phyloP scores from a whole-genome alignment of 2,113 vertebrate genomes.

The Acanthisitta chloris region DNA sequence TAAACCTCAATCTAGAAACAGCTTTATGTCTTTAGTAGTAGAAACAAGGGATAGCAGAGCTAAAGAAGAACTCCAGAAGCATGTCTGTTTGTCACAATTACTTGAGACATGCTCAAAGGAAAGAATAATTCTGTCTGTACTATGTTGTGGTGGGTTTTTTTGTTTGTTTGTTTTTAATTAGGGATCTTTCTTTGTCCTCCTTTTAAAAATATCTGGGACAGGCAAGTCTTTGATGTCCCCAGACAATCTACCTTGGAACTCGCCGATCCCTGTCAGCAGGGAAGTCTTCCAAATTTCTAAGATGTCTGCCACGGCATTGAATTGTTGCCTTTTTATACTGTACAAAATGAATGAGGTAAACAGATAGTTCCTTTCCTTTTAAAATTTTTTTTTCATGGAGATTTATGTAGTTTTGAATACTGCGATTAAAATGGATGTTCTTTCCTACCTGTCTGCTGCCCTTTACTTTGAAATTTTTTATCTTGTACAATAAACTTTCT shows the following conservation, averaged over 20 bases:
- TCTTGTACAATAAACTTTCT: not conserved
- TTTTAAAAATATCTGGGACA: not conserved
- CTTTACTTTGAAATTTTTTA: not conserved
- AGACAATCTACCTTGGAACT: not conserved
- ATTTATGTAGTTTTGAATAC: not conserved
- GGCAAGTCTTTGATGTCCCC: not conserved
- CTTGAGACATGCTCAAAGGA: not conserved
- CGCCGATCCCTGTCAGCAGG: accelerated
- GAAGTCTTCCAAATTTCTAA: not conserved
- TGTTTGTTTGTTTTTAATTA: too few species aligned
- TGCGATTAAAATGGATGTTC: not conserved
- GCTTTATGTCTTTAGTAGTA: not conserved
- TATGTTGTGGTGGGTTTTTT: too few species aligned
- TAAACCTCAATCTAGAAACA: not conserved
- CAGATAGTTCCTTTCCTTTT: accelerated
- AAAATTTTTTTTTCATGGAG: too few species aligned
- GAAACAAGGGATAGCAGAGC: not conserved
- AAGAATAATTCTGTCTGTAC: too few species aligned
- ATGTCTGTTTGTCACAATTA: not conserved
- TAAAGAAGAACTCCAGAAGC: not conserved
- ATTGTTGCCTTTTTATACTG: not conserved
- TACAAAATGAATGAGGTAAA: not conserved
- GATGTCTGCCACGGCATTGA: not conserved
- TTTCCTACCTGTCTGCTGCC: not conserved
- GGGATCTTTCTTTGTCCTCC: not conserved